Percentiles rank a stretch among this genome's conserved stretches.
These are phyloP conservation scores for Lichenostomus cassidix DNA, from an alignment of 2,113 vertebrate genomes.

Conservation along the genomic window DNA sequence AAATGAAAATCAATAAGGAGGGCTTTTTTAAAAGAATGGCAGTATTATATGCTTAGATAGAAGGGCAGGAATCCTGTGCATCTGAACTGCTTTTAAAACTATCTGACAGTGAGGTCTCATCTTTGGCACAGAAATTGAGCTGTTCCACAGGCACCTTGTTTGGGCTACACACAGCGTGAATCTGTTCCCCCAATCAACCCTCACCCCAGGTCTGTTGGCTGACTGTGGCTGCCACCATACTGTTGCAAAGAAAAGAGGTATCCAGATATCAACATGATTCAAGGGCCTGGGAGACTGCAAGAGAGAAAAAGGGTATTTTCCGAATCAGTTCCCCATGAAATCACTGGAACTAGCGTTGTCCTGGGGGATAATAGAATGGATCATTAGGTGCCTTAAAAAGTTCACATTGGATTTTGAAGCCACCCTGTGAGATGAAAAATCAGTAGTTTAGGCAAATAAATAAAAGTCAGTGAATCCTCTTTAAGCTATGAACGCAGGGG, in stretches of 20 bases:
- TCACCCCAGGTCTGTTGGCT: neutral
- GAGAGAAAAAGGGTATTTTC: slow-evolving; percentile 61
- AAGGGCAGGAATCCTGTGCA: neutral
- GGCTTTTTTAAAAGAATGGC: neutral
- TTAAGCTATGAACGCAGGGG: slow-evolving; percentile 9
- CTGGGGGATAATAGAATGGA: slow-evolving; percentile 52
- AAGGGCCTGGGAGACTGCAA: neutral
- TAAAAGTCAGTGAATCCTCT: slow-evolving; percentile 37
- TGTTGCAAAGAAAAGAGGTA: slow-evolving; percentile 31
- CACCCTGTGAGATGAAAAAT: slow-evolving; percentile 35
- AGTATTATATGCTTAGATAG: slow-evolving; percentile 10
- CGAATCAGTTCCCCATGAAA: slow-evolving; percentile 58
- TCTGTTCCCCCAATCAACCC: neutral
- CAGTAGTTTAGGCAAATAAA: slow-evolving; percentile 54
- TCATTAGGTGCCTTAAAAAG: slow-evolving; percentile 66
- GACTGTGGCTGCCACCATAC: neutral
- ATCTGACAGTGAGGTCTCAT: slow-evolving; percentile 14
- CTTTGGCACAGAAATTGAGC: neutral
- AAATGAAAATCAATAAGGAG: slow-evolving; percentile 58
- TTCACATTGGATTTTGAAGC: slow-evolving; percentile 59
- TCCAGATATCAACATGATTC: slow-evolving; percentile 28
- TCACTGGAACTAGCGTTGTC: slow-evolving; percentile 52
- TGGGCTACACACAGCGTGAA: neutral
- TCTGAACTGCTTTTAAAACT: slow-evolving; percentile 6
- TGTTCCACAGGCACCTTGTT: neutral